Evolutionary conservation across 2,888 invertebrate species (phyloP).

Genomic region (Clepsis dumicolana): DNA sequence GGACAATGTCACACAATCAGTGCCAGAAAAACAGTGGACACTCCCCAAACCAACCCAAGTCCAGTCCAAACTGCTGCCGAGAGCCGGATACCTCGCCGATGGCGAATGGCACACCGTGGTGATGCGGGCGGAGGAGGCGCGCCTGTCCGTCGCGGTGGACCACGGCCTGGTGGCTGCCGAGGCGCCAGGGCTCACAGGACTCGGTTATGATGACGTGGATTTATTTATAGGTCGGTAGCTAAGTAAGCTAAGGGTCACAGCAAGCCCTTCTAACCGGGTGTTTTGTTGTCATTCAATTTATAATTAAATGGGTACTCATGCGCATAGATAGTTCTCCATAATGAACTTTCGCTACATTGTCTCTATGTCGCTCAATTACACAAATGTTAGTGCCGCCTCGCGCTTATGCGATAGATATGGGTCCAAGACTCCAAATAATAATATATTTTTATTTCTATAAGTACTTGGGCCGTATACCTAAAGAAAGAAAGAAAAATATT

Average conservation of each 20-base stretch:
- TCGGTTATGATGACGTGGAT: slow-evolving; percentile 64
- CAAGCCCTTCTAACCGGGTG: slow-evolving; percentile 16
- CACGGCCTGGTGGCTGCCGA: slow-evolving; percentile 67
- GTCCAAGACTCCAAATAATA: no score
- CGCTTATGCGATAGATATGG: no score
- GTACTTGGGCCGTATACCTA: no score
- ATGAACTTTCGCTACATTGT: no score
- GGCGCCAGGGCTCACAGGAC: slow-evolving; percentile 61
- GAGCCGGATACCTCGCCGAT: slow-evolving; percentile 88
- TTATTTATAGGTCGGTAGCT: slow-evolving; percentile 70
- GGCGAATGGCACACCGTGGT: slow-evolving; percentile 90
- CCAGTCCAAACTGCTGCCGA: slow-evolving; percentile 72
- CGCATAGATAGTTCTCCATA: no score
- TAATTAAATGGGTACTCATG: neutral
- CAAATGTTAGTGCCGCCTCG: no score
- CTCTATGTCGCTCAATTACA: no score
- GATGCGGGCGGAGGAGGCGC: slow-evolving; percentile 73
- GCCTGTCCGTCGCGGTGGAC: slow-evolving; percentile 77
- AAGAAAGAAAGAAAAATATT: no score
- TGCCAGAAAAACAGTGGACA: slow-evolving; percentile 39
- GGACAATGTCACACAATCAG: slow-evolving; percentile 50
- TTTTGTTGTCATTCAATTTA: neutral
- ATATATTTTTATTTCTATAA: no score
- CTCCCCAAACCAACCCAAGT: slow-evolving; percentile 49
- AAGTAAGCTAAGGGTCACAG: no score